These are phyloP conservation scores for Kryptolebias ocellatus DNA, from an alignment of 2,797 vertebrate genomes.

Conservation along the genomic window DNA sequence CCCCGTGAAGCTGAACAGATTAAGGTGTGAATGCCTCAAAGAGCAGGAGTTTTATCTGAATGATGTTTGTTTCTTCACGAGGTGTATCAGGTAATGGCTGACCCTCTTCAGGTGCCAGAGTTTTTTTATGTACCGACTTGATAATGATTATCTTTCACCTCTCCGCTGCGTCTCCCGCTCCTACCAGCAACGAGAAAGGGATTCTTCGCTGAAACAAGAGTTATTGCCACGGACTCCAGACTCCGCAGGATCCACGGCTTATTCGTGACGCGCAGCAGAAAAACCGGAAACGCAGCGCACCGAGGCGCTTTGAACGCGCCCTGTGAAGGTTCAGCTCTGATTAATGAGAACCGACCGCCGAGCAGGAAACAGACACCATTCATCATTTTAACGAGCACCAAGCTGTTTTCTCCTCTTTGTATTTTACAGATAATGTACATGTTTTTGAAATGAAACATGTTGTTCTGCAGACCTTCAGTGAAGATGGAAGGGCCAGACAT, in stretches of 20 bases:
- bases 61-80: conserved; percentile 57
- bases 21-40: too few species aligned
- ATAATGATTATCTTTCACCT: conserved; percentile 77
- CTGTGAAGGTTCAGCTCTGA: conserved; percentile 16
- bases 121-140: conserved; percentile 71
- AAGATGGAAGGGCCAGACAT: background rate
- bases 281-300: background rate
- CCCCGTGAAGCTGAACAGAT: too few species aligned
- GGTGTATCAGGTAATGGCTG: conserved; percentile 46
- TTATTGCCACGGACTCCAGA: too few species aligned
- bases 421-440: background rate
- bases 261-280: background rate
- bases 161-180: conserved; percentile 38
- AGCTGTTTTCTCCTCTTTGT: background rate
- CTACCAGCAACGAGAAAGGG: background rate
- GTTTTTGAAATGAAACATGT: background rate
- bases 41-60: conserved; percentile 25
- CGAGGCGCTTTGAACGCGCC: conserved; percentile 17
- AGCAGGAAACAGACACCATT: conserved; percentile 29
- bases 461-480: background rate
- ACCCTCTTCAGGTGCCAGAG: conserved; percentile 70
- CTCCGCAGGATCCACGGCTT: background rate
- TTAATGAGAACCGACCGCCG: conserved; percentile 20
- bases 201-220: background rate
- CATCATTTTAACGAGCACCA: conserved; percentile 17